These are phyloP conservation scores for Zoanthus sansibaricus DNA, from an alignment of 92 coral and sea anemone species.

Conservation along the genomic window DNA sequence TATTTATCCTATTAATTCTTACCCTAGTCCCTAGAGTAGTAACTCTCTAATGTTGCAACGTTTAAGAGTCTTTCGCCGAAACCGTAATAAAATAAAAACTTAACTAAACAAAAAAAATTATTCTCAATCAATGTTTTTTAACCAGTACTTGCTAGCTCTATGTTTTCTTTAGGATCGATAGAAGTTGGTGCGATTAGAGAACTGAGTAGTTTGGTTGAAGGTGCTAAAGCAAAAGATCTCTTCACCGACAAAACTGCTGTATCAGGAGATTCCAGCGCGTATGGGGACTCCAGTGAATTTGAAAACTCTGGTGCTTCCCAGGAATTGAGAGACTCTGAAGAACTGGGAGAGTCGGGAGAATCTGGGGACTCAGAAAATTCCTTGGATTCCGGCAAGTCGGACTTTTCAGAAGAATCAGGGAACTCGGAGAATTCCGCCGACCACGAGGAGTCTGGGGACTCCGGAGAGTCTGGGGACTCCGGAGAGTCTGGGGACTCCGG, in stretches of 20 bases:
- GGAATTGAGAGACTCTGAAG: neutral
- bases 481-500: neutral
- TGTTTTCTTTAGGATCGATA: too few species aligned
- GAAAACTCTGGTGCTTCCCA: neutral
- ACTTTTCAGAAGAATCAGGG: neutral
- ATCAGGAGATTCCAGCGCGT: neutral
- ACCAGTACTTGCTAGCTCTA: too few species aligned
- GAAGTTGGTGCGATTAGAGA: neutral
- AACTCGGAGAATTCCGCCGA: neutral
- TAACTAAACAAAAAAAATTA: too few species aligned
- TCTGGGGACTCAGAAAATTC: conserved; percentile 4
- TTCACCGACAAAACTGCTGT: neutral
- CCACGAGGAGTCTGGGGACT: neutral
- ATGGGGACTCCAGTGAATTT: neutral
- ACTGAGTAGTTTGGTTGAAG: neutral
- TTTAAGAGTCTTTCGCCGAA: too few species aligned
- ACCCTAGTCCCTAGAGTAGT: too few species aligned
- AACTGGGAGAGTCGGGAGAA: neutral
- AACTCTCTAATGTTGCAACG: too few species aligned
- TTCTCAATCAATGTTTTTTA: too few species aligned
- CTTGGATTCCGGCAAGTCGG: neutral
- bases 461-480: neutral
- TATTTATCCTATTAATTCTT: too few species aligned
- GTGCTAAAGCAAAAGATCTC: neutral
- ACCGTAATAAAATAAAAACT: too few species aligned